These are phyloP conservation scores for Byasa hedistus DNA, from an alignment of 2,888 invertebrate genomes.

Conservation along the genomic window DNA sequence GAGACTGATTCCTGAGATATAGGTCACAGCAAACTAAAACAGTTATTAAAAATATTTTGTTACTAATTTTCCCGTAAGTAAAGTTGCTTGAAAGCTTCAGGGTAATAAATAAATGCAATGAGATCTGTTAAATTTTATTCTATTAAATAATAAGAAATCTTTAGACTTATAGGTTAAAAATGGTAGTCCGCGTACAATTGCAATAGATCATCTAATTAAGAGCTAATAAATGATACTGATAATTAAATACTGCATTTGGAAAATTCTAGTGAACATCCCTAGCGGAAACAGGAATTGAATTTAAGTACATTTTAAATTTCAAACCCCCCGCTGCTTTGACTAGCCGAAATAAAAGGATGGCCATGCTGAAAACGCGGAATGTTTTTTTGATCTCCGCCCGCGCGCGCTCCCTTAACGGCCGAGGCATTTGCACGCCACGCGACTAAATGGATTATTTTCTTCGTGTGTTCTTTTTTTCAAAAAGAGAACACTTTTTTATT, in stretches of 20 bases:
- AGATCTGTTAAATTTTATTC: too few relatives aligned
- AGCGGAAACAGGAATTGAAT: constrained; percentile 74
- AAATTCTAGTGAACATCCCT: constrained; percentile 16
- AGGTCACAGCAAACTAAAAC: too few relatives aligned
- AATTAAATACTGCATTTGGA: neutral
- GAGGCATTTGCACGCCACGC: constrained; percentile 70
- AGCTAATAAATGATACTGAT: too few relatives aligned
- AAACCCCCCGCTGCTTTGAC: constrained; percentile 65
- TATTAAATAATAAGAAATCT: too few relatives aligned
- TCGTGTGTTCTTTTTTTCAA: constrained; percentile 67
- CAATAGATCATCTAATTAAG: too few relatives aligned
- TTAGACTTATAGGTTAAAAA: too few relatives aligned
- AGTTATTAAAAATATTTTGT: too few relatives aligned
- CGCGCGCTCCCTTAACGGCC: constrained; percentile 69
- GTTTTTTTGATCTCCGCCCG: constrained; percentile 72
- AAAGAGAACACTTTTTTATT: constrained; percentile 56
- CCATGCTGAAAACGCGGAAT: constrained; percentile 63
- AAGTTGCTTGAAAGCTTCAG: too few relatives aligned
- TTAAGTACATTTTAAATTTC: constrained; percentile 77
- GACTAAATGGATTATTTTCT: constrained; percentile 80
- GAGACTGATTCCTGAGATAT: too few relatives aligned
- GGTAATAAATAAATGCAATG: too few relatives aligned
- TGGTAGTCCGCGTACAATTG: too few relatives aligned
- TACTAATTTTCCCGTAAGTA: too few relatives aligned
- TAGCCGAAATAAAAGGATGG: constrained; percentile 72